phyloP scores from a whole-genome alignment of 1,140 invertebrate genomes.

The Macrosteles quadrilineatus region DNA sequence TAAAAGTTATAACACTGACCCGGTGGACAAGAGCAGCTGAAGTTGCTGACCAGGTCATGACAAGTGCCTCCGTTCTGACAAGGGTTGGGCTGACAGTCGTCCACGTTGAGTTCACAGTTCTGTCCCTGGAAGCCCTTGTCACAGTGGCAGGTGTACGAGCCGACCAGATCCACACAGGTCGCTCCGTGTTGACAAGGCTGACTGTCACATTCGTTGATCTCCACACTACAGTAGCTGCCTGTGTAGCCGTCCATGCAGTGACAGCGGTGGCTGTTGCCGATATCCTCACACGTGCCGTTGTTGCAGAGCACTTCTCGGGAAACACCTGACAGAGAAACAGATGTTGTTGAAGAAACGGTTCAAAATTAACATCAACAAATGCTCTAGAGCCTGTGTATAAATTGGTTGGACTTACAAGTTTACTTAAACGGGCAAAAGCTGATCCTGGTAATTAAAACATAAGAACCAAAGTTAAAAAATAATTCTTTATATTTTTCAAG shows the following conservation, averaged over 20 bases:
- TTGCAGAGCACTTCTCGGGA: slow-evolving; percentile 78
- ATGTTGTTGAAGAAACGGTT: neutral
- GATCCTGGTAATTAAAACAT: too few relatives aligned
- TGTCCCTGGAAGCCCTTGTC: slow-evolving; percentile 88
- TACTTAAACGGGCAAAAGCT: too few relatives aligned
- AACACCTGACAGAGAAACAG: slow-evolving; percentile 57
- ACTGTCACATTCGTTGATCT: slow-evolving; percentile 86
- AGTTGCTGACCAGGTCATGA: slow-evolving; percentile 84
- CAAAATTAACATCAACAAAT: neutral
- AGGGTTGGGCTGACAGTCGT: slow-evolving; percentile 87
- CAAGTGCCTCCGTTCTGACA: slow-evolving; percentile 92
- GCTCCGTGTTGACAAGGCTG: slow-evolving; percentile 90
- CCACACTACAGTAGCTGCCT: slow-evolving; percentile 86
- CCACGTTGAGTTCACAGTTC: slow-evolving; percentile 91
- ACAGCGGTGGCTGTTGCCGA: slow-evolving; percentile 87
- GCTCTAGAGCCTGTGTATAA: slow-evolving; percentile 1
- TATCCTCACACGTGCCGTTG: slow-evolving; percentile 88
- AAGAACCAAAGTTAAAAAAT: too few relatives aligned
- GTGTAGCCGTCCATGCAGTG: slow-evolving; percentile 84
- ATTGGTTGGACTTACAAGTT: neutral
- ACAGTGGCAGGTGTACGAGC: slow-evolving; percentile 84
- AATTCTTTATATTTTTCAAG: too few relatives aligned
- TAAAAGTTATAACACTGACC: too few relatives aligned
- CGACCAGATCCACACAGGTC: slow-evolving; percentile 80
- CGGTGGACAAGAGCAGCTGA: slow-evolving; percentile 89